Percentiles rank a stretch among this genome's conserved stretches.
These are phyloP conservation scores for Cottus gobio DNA, from an alignment of 2,113 vertebrate genomes.

Conservation along the genomic window DNA sequence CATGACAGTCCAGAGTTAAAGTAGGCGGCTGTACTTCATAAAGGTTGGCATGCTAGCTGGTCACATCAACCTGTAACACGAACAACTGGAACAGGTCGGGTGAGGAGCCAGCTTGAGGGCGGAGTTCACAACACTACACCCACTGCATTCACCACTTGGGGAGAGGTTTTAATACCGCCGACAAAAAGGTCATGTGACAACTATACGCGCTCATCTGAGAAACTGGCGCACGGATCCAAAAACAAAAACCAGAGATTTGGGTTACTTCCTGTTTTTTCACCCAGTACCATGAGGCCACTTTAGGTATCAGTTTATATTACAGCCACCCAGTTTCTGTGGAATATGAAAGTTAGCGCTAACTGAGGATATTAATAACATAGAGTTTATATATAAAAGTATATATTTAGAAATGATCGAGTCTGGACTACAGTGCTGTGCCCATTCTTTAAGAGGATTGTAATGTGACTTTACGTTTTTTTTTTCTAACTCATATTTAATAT, in stretches of 20 bases:
- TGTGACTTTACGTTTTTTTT: not conserved
- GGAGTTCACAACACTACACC: too few relatives aligned
- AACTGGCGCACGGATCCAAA: not conserved
- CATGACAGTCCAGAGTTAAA: too few relatives aligned
- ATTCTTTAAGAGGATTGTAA: not conserved
- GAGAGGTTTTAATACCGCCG: too few relatives aligned
- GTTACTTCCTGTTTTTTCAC: not conserved
- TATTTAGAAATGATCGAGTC: not conserved
- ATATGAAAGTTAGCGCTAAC: not conserved
- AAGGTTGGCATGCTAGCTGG: too few relatives aligned
- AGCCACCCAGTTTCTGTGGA: not conserved
- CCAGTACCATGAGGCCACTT: not conserved
- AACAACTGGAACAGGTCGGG: too few relatives aligned
- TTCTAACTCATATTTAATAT: not conserved
- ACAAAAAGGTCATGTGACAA: not conserved
- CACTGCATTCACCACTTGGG: too few relatives aligned
- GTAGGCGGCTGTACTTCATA: too few relatives aligned
- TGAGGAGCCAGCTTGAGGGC: too few relatives aligned
- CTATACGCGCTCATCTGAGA: not conserved
- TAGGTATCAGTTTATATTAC: not conserved
- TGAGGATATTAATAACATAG: not conserved
- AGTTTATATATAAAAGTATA: not conserved
- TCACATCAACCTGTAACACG: too few relatives aligned
- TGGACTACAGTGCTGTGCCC: not conserved
- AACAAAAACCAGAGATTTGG: not conserved